Percentiles rank a stretch among this genome's conserved stretches.
phyloP scores from a whole-genome alignment of 2,113 vertebrate species.

The Malurus melanocephalus region DNA sequence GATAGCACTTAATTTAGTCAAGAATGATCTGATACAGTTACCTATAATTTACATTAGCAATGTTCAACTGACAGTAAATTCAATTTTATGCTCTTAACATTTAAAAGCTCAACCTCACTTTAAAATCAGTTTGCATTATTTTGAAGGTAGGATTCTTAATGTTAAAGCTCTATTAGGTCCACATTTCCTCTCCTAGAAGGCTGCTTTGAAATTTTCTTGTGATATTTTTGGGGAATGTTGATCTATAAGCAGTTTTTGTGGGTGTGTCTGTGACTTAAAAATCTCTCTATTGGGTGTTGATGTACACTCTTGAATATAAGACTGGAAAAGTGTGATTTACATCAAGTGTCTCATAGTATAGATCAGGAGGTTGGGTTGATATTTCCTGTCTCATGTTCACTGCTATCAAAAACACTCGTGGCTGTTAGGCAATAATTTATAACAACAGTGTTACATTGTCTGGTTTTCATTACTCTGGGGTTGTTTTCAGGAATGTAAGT shows the following conservation, averaged over 20 bases:
- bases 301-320: neutral
- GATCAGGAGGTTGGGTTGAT: neutral
- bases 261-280: neutral
- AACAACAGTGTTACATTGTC: neutral
- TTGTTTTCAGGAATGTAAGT: neutral
- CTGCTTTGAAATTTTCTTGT: neutral
- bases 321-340: neutral
- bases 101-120: conserved; percentile 28
- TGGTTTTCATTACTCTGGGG: neutral
- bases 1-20: conserved; percentile 42
- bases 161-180: conserved; percentile 7
- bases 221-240: neutral
- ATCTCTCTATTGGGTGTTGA: neutral
- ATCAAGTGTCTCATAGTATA: neutral
- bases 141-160: neutral
- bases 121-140: conserved; percentile 44
- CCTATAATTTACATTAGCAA: conserved; percentile 27
- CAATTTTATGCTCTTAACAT: conserved; percentile 44
- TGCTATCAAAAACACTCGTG: neutral
- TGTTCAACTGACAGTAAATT: conserved; percentile 46
- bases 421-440: neutral
- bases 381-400: neutral
- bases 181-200: neutral
- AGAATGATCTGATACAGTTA: conserved; percentile 24
- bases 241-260: neutral